phyloP scores from a whole-genome alignment of 2,797 vertebrate genomes.

The Varecia variegata region DNA sequence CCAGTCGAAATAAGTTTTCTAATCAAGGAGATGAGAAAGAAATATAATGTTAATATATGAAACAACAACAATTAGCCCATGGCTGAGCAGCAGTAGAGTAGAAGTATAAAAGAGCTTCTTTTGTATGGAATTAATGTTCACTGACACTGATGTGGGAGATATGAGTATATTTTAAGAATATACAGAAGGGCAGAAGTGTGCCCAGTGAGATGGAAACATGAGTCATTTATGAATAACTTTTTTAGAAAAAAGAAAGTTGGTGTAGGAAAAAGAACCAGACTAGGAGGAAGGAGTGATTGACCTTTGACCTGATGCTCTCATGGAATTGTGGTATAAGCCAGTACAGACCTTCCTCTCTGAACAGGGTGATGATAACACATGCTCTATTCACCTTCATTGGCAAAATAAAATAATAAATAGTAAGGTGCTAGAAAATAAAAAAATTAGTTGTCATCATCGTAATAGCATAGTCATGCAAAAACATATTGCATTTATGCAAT shows the following conservation, averaged over 20 bases:
- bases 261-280: background rate
- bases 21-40: background rate
- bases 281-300: background rate
- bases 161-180: background rate
- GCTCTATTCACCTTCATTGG: background rate
- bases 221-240: background rate
- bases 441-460: background rate
- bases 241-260: background rate
- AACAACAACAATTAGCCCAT: background rate
- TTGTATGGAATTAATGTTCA: background rate
- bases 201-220: background rate
- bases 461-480: background rate
- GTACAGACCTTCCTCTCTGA: background rate
- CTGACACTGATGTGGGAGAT: background rate
- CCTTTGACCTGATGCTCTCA: background rate
- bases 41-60: background rate
- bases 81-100: background rate
- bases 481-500: background rate
- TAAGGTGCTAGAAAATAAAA: background rate
- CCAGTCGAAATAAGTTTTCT: background rate
- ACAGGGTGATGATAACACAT: background rate
- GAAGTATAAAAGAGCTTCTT: background rate
- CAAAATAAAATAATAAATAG: background rate
- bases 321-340: background rate
- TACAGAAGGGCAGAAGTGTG: background rate